Base-by-base conservation (phyloP, 2,888 invertebrate species). In the Magallana nippona region DNA sequence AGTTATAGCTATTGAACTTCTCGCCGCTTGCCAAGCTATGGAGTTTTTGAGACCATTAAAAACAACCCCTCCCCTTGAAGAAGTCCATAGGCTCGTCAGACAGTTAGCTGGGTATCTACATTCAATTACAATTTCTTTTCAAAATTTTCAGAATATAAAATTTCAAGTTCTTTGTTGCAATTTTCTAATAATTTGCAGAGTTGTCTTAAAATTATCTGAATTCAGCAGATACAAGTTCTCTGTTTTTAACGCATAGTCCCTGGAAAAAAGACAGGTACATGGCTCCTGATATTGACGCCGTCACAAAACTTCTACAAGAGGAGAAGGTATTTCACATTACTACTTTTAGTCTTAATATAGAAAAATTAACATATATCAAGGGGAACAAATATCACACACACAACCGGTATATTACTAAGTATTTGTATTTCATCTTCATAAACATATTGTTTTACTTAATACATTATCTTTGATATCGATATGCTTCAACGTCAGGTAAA, bases 11-110 rank as follows among this genome's bases (percentile, higher is more conserved):
- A 96, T 96, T 88, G 96, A 96, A 90, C 93, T 96, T 71, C 91
- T 96, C 79, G 95, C 95, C 5, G 96, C 96, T 5, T 96, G 96
- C 90, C 96, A 96, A 92, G 96, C 96, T 10, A 95, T 96, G 79
- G 96, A 96, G 92, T 96, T 96, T 91, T 93, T 96, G 62, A 94
- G 96, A 57, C 96, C 96, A 0, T 92, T 96, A 82, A 96, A 95
- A 89, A 95, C 96, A 10, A 96, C 96, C 0, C 94, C 94, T 13
- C 96, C 96, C 0, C 92, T 96, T 78, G 96, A 96, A 90, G 96
- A 95, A 87, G 95, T 96, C n/a, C 95, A 96, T 92, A 94, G 95
- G 84, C 94, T 95, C 2, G 96, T 96, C 8, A 93, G 96, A 63
- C 94, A 94, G 27, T 91, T 92, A 8, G 93, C 88, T 22, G 87